Conservation (phyloP, 2,888 invertebrate genomes). For the Atrina japonica region DNA sequence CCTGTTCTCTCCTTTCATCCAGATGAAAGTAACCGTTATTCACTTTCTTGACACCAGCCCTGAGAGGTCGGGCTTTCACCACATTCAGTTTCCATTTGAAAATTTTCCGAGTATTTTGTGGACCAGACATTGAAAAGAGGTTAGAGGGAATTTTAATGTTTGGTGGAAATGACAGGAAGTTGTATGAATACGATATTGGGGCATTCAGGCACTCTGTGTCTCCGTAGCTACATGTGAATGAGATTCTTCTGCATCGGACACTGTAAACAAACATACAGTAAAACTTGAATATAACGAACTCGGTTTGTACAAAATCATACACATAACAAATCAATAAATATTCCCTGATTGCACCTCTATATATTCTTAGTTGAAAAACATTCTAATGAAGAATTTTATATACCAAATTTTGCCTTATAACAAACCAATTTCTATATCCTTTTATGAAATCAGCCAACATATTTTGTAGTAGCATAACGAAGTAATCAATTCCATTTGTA, state of each 20-base stretch:
- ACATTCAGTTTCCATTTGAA: slow-evolving; percentile 90
- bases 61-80: slow-evolving; percentile 83
- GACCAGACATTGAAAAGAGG: slow-evolving; percentile 94
- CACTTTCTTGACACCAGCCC: slow-evolving; percentile 69
- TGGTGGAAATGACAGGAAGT: slow-evolving; percentile 95
- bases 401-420: no score
- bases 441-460: no score
- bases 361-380: no score
- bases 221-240: slow-evolving; percentile 87
- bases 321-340: no score
- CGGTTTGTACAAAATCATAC: no score
- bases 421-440: no score
- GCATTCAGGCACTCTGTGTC: slow-evolving; percentile 88
- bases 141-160: slow-evolving; percentile 83
- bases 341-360: no score
- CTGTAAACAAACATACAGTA: slow-evolving; percentile 61
- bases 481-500: no score
- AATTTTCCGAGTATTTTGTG: slow-evolving; percentile 86
- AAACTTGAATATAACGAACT: no score
- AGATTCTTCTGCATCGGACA: slow-evolving; percentile 88
- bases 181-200: slow-evolving; percentile 94
- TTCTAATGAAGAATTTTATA: background rate
- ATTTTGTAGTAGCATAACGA: no score
- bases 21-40: slow-evolving; percentile 80
- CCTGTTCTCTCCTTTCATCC: slow-evolving; percentile 80